Evolutionary conservation across 2,888 invertebrate genomes (phyloP).

Genomic region (Thymelicus lineola): DNA sequence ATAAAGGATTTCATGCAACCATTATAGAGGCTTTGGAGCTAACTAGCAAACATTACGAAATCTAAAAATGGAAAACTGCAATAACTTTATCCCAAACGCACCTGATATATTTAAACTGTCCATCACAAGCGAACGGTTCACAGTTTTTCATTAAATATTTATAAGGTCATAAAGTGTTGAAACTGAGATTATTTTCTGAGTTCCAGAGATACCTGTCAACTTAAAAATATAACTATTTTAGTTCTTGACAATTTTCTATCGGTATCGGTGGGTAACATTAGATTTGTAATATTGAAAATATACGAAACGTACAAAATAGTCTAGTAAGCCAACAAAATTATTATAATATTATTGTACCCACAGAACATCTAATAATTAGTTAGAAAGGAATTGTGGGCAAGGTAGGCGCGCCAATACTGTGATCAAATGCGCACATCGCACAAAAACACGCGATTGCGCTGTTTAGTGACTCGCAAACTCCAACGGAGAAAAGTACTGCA

Average conservation of each 20-base stretch:
- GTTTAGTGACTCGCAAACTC: no score
- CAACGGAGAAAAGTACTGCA: no score
- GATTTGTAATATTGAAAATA: background rate
- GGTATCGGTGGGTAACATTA: background rate
- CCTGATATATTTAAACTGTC: slow-evolving; percentile 26
- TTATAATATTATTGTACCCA: no score
- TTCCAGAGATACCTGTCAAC: background rate
- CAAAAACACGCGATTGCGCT: no score
- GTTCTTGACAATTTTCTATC: background rate
- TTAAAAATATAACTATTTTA: background rate
- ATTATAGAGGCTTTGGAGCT: slow-evolving; percentile 3
- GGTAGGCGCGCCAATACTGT: no score
- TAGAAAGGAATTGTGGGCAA: no score
- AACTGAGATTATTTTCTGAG: slow-evolving; percentile 5
- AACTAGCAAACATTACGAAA: slow-evolving; percentile 10
- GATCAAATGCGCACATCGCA: no score
- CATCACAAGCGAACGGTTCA: slow-evolving; percentile 17
- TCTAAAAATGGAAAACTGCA: slow-evolving; percentile 23
- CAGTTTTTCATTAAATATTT: slow-evolving; percentile 36
- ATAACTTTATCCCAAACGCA: slow-evolving; percentile 18
- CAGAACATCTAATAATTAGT: no score
- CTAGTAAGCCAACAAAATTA: no score
- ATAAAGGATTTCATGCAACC: background rate
- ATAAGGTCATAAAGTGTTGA: slow-evolving; percentile 29
- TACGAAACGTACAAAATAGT: no score